Evolutionary conservation across 92 coral and sea anemone genomes (phyloP), one percentile per base, ranked within the genome.

Genomic region (Galaxea fascicularis): DNA sequence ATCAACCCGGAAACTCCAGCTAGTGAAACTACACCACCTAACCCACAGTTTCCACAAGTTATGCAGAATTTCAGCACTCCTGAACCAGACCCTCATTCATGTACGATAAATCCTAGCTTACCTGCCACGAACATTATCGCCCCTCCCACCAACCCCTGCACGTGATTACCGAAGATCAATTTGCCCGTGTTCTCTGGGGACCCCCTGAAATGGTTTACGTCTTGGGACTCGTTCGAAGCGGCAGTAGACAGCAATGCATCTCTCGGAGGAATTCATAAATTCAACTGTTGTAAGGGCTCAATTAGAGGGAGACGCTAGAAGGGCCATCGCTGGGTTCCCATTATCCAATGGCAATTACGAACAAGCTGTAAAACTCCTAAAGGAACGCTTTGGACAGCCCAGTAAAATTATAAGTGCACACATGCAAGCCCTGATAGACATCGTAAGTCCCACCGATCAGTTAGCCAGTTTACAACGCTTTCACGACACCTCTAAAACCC

Each of bases 271-370:
- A 84, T 86, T 12, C 93, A 85, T 51, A 80, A 86, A 41, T 86
- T 90, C 54, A 90, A 29, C 62, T 80, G 86, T 62, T 73, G 80
- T 22, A 62, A 63, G 22, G 60, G 87, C 90, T 44, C 71, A 89
- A 79, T 58, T 89, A 16, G 1, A 29, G 22, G 90, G 87, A 12
- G 93, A 85, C 73, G 93, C 90, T 15, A 16, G 24, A 25, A 89
- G 93, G 25, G 82, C 83, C 27, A 65, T 90, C 0, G 65, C 90
- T 28, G 93, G 90, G 3, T 86, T 90, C 21, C 93, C 90, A 49
- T 84, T 85, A 20, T 20, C 72, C 18, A 54, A 78, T 51, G 25
- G 58, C 10, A 78, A 68, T 18, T 58, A 58, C 22, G 46, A 29
- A 29, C 80, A 75, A 73, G 79, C 87, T 0, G 44, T 60, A 20